Base-by-base conservation (phyloP, 2,797 vertebrate species). In the Mergus octosetaceus region DNA sequence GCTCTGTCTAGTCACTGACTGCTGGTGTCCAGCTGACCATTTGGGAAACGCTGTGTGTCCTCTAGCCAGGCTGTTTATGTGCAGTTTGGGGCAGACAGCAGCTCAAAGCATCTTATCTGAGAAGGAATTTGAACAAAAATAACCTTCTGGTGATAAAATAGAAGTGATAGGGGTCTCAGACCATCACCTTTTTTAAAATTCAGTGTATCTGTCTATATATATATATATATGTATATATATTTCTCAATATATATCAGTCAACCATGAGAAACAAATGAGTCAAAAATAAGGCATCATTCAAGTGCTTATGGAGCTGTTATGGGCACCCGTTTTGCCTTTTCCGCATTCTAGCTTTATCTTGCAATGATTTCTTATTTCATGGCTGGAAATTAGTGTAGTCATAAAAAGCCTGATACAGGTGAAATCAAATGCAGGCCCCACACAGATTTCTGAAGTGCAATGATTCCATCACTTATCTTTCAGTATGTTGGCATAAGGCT, bases 401-500 rank as follows among this genome's bases (percentile, higher is more conserved):
- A 43, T 72, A 25, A 75, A 81, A 65, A 78, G 39, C 10, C n/a
- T 60, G n/a, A 85, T 85, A 17, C 12, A 58, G 49, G 34, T 66
- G n/a, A 81, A 75, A 77, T 72, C 32, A 87, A 89, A 75, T 1
- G 0, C 38, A 82, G 88, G 69, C 83, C 71, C 28, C 43, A 64
- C 80, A 81, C 28, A 0, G 2, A 45, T 60, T 83, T 85, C 76
- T 78, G 25, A 89, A 75, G 65, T 38, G 60, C 19, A 0, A 3
- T 34, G 36, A 70, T 89, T 73, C 70, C 1, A 0, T 58, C 38
- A 53, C 24, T 70, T 75, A 62, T 70, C 62, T 92, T 87, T 85
- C n/a, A 45, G 16, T 41, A 4, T 75, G 79, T 88, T 92, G 94
- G 79, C 56, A 72, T 41, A 87, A 85, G 47, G 54, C 51, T 91